Conservation (phyloP, 2,797 vertebrate species). For the Lemur catta region DNA sequence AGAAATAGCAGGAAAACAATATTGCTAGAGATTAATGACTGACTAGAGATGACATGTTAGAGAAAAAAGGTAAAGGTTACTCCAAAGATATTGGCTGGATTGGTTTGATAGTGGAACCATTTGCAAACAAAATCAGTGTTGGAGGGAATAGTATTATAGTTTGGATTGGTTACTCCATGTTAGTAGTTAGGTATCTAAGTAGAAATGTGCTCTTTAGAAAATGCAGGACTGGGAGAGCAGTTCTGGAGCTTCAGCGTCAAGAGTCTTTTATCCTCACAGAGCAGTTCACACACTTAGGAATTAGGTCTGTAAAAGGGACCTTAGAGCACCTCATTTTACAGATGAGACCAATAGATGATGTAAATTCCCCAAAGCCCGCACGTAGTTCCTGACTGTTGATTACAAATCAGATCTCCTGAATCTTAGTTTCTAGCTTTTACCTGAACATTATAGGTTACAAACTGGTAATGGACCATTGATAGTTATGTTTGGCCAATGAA, state of each 20-base stretch:
- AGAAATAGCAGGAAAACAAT: neutral
- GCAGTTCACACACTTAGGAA: neutral
- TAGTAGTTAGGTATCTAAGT: neutral
- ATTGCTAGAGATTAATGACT: neutral
- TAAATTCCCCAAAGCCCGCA: neutral
- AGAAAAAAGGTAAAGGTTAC: neutral
- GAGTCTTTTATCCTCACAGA: neutral
- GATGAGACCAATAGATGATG: neutral
- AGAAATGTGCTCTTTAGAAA: neutral
- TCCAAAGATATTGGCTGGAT: neutral
- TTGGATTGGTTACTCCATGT: neutral
- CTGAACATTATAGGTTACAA: neutral
- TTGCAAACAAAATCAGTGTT: neutral
- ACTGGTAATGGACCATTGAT: neutral
- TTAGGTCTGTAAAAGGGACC: neutral
- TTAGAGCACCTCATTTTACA: neutral
- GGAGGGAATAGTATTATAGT: neutral
- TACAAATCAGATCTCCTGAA: neutral
- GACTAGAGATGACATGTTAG: neutral
- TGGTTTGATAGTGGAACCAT: neutral
- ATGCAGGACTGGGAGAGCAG: neutral
- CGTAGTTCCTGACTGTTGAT: neutral
- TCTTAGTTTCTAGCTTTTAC: neutral
- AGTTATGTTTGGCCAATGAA: neutral
- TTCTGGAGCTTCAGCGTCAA: neutral